These are phyloP conservation scores for Acleris laterana DNA, from an alignment of 2,888 invertebrate species.

Conservation along the genomic window DNA sequence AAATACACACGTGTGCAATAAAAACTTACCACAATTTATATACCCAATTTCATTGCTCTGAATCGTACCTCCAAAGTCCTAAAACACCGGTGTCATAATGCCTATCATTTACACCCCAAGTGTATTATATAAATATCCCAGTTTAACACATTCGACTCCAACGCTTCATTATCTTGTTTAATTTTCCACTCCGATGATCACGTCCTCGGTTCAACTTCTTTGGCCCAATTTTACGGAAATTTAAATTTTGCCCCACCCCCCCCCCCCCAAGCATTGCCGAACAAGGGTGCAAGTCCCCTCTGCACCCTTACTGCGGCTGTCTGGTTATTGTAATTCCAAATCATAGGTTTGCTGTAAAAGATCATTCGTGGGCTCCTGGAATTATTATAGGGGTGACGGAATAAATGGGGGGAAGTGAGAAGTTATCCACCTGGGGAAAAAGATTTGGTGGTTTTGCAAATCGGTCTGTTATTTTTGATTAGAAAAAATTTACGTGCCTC, in stretches of 20 bases:
- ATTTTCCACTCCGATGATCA: constrained; percentile 82
- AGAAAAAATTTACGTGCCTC: background rate
- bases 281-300: constrained; percentile 49
- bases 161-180: constrained; percentile 80
- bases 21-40: too few relatives aligned
- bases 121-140: constrained; percentile 64
- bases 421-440: constrained; percentile 1
- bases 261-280: constrained; percentile 39
- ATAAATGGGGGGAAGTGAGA: constrained; percentile 20
- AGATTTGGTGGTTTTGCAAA: background rate
- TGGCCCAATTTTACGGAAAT: constrained; percentile 46
- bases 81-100: constrained; percentile 33
- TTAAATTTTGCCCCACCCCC: constrained; percentile 40
- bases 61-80: constrained; percentile 11
- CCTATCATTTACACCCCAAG: constrained; percentile 41
- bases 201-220: constrained; percentile 50
- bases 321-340: constrained; percentile 37
- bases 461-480: background rate
- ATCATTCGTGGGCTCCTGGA: constrained; percentile 25
- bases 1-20: too few relatives aligned
- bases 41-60: background rate
- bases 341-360: constrained; percentile 36
- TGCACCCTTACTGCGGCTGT: constrained; percentile 20
- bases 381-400: constrained; percentile 28
- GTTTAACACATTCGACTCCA: constrained; percentile 64